These are phyloP conservation scores for Microplitis demolitor DNA, from an alignment of 1,140 invertebrate genomes.

Conservation along the genomic window DNA sequence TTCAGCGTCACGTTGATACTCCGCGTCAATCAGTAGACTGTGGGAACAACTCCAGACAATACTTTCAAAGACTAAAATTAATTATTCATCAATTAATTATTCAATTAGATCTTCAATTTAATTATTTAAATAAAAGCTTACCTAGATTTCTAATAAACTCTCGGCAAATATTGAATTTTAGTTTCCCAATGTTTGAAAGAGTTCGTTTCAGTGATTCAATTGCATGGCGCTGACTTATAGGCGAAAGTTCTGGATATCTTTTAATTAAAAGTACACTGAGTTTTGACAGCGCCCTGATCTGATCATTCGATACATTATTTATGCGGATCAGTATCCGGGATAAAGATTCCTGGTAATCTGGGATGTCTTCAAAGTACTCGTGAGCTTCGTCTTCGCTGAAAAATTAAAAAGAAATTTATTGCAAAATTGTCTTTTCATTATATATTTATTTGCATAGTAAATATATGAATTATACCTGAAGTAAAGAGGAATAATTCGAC, in stretches of 20 bases:
- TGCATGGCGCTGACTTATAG: conserved; percentile 39
- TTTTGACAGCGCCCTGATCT: conserved; percentile 53
- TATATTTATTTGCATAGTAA: background rate
- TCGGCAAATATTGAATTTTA: conserved; percentile 42
- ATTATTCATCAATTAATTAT: background rate
- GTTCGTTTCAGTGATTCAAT: conserved; percentile 50
- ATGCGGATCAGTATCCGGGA: conserved; percentile 51
- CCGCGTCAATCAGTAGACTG: conserved; percentile 55
- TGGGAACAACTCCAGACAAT: conserved; percentile 64
- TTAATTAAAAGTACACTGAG: conserved; percentile 54
- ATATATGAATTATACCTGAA: conserved; percentile 35
- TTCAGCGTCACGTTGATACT: conserved; percentile 45
- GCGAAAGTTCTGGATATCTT: conserved; percentile 56
- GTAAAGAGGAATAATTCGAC: conserved; percentile 39
- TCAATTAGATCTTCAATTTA: conserved; percentile 7
- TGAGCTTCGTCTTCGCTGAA: conserved; percentile 34
- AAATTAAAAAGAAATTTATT: conserved; percentile 18
- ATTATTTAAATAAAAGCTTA: conserved; percentile 33
- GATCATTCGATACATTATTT: conserved; percentile 46
- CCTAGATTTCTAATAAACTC: conserved; percentile 51
- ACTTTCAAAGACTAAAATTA: conserved; percentile 57
- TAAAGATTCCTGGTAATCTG: conserved; percentile 49
- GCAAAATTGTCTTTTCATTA: conserved; percentile 5
- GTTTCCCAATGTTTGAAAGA: conserved; percentile 48
- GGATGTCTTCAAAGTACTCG: conserved; percentile 39